Evolutionary conservation across 2,797 vertebrate species (phyloP), one percentile per base, ranked within the genome.

Genomic region (Allochrocebus solatus): DNA sequence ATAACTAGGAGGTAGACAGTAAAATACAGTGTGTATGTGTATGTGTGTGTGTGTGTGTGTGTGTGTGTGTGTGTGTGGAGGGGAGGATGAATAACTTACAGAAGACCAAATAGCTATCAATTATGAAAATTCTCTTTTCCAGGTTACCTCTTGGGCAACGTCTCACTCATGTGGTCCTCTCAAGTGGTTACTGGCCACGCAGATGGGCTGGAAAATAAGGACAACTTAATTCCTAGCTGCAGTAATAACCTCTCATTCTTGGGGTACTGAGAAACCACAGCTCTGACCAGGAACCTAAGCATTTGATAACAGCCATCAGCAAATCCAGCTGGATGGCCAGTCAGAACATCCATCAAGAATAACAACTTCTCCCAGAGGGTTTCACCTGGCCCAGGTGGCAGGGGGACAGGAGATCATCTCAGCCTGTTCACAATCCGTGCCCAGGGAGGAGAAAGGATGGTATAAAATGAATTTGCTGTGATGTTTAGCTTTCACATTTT

Each of bases 211-310:
- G n/a, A 78, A 85, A 70, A 33, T 17, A 90, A 70, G 74, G 86
- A 39, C 90, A 86, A 93, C 46, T 89, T 92, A 70, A 96, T 88
- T 84, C 50, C 67, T 78, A 61, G 76, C 22, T 96, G 59, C 82
- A 26, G 85, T 83, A 83, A 87, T 70, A 91, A 39, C 39, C 43
- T 72, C 70, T 87, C 43, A 24, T 74, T 70, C 55, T 80, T 74
- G 41, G n/a, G 79, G 13, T 74, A 4, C 50, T 94, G 7, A 80
- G 48, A 61, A 76, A 92, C 17, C 41, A 80, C 8, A 64, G 61
- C 67, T 91, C 48, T 89, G 22, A 50, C 43, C 53, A 87, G 89
- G 33, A 78, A 67, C 28, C 41, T 28, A 85, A 85, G 72, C 55
- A 76, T 87, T 72, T 91, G 70, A 41, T 55, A 93, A 85, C 12